phyloP scores from a whole-genome alignment of 2,113 vertebrate genomes.

The Amazona guildingii region DNA sequence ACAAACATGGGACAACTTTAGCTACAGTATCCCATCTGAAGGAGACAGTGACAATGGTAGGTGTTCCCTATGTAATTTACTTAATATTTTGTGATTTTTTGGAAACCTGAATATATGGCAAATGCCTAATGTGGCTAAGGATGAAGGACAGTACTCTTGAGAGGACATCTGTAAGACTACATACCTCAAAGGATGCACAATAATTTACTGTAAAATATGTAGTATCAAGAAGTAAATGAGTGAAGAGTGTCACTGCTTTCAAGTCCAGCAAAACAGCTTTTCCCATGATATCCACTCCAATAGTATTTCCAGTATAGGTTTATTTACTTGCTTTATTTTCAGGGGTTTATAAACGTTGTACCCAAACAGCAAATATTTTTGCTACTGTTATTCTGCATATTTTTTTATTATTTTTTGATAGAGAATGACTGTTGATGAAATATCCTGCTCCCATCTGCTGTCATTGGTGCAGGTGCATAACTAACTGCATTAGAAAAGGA shows the following conservation, averaged over 20 bases:
- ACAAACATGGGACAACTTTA: conserved; percentile 85
- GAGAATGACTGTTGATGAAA: not conserved
- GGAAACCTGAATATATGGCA: not conserved
- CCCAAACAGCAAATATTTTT: not conserved
- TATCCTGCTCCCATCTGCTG: not conserved
- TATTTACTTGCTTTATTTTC: not conserved
- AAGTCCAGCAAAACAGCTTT: not conserved
- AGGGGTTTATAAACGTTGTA: not conserved
- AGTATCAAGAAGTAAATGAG: not conserved
- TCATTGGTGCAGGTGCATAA: not conserved
- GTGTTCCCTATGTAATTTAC: conserved; percentile 69
- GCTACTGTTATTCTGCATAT: not conserved
- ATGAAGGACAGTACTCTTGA: not conserved
- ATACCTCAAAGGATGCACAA: not conserved
- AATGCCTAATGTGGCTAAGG: not conserved
- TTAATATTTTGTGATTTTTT: conserved; percentile 42
- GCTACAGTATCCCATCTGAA: conserved; percentile 83
- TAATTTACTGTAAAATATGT: not conserved
- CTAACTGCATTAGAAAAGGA: not conserved
- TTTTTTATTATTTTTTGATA: not conserved
- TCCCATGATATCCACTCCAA: not conserved
- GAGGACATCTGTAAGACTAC: not conserved
- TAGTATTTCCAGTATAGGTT: not conserved
- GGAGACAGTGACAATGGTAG: conserved; percentile 89
- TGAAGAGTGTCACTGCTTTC: not conserved